phyloP scores from a whole-genome alignment of 2,888 invertebrate genomes.

The Amphipoea oculea region DNA sequence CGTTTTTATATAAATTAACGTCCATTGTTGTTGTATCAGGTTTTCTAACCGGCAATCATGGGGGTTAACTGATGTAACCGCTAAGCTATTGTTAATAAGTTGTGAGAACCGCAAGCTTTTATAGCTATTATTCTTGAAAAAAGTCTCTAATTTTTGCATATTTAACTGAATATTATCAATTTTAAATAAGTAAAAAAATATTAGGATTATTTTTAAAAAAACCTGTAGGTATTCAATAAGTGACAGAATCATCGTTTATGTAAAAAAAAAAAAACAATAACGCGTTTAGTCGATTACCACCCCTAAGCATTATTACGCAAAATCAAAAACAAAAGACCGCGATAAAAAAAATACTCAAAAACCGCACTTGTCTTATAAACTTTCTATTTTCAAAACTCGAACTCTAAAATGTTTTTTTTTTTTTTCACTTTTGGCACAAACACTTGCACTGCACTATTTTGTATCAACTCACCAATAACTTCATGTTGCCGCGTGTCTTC shows the following conservation, averaged over 20 bases:
- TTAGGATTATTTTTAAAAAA: background rate
- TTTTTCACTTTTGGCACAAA: conserved; percentile 67
- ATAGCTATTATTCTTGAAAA: background rate
- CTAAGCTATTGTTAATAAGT: conserved; percentile 38
- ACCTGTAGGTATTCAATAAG: background rate
- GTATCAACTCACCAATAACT: conserved; percentile 86
- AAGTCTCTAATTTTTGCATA: background rate
- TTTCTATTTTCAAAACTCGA: conserved; percentile 59
- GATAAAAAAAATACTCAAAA: conserved; percentile 11
- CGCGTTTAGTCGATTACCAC: conserved; percentile 22
- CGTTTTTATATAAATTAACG: background rate
- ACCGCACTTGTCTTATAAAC: conserved; percentile 47
- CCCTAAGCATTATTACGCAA: background rate
- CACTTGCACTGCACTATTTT: conserved; percentile 70
- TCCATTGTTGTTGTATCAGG: background rate
- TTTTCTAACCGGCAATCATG: conserved; percentile 5
- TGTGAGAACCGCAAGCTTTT: conserved; percentile 42
- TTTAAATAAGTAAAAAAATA: background rate
- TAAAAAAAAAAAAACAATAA: background rate
- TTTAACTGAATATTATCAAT: background rate
- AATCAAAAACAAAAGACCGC: conserved; percentile 17
- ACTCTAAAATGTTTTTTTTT: conserved; percentile 51
- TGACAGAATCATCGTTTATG: background rate
- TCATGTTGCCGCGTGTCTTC: conserved; percentile 89
- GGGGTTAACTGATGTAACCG: conserved; percentile 27